Conservation (phyloP, 2,888 invertebrate genomes). For the Amiota minor region DNA sequence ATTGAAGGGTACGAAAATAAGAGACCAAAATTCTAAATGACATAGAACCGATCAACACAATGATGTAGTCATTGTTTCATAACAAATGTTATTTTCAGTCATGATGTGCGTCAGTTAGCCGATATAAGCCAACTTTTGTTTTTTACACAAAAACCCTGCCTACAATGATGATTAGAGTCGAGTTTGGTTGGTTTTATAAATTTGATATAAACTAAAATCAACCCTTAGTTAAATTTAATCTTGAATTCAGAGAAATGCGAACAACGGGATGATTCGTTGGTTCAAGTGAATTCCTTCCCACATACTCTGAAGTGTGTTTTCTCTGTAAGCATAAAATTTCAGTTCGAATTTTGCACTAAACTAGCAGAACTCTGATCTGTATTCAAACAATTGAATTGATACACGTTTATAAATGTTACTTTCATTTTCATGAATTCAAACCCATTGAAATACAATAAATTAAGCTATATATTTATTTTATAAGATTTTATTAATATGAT, state of each 20-base stretch:
- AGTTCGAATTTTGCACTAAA: not conserved
- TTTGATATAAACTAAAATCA: not conserved
- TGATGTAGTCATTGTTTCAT: no score
- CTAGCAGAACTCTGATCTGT: not conserved
- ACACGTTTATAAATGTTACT: constrained; percentile 62
- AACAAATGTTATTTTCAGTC: no score
- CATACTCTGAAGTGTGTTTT: no score
- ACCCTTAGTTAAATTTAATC: constrained; percentile 10
- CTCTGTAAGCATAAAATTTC: not conserved
- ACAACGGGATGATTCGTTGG: not conserved
- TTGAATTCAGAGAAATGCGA: not conserved
- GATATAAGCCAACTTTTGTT: not conserved
- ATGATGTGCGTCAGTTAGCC: no score
- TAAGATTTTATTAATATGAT: no score
- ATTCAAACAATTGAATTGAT: constrained; percentile 53
- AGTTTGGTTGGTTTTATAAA: not conserved
- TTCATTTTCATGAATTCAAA: constrained; percentile 70
- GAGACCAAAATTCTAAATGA: no score
- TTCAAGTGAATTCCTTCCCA: not conserved
- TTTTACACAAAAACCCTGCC: constrained; percentile 2
- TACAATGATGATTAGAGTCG: constrained; percentile 6
- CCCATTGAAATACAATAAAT: constrained; percentile 71
- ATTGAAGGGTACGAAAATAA: no score
- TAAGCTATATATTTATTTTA: no score
- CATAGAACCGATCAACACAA: no score